Conservation (phyloP, 2,113 vertebrate genomes). For the Plecotus auritus region DNA sequence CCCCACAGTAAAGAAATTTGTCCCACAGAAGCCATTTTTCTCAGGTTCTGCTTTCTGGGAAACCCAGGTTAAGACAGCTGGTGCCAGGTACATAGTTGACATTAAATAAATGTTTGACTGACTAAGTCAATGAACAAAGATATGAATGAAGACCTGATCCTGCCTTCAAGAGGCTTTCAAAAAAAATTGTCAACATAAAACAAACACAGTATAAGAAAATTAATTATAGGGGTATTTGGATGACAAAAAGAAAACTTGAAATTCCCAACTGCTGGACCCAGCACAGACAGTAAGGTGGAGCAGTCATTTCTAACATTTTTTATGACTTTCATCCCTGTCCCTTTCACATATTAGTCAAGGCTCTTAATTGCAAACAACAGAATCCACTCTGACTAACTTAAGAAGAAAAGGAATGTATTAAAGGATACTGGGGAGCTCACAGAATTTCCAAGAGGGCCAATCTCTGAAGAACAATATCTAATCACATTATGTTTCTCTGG, state of each 20-base stretch:
- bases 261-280: background rate
- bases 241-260: background rate
- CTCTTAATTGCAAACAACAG: background rate
- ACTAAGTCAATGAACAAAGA: background rate
- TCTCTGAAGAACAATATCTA: background rate
- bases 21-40: background rate
- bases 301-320: background rate
- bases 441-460: background rate
- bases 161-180: background rate
- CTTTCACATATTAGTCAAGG: background rate
- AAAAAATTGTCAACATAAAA: background rate
- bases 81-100: background rate
- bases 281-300: background rate
- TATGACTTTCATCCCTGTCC: background rate
- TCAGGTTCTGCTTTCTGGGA: background rate
- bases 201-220: background rate
- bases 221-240: background rate
- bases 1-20: background rate
- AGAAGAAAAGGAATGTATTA: background rate
- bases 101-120: background rate
- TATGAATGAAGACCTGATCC: background rate
- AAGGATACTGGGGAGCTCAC: background rate
- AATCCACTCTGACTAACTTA: background rate
- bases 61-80: background rate
- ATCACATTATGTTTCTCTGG: background rate